These are phyloP conservation scores for Erannis defoliaria DNA, from an alignment of 2,888 invertebrate genomes.

Conservation along the genomic window DNA sequence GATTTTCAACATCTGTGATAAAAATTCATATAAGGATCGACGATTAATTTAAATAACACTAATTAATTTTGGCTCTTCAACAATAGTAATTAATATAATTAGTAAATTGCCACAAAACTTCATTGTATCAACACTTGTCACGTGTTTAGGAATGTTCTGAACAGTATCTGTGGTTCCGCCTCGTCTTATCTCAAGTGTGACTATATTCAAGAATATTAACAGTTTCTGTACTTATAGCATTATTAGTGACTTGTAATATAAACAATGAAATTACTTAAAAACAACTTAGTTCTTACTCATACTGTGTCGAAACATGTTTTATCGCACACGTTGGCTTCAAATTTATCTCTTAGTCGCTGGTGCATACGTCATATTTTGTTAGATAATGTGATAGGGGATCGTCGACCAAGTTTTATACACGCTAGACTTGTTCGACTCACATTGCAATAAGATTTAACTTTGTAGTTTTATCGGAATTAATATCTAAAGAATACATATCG, in stretches of 20 bases:
- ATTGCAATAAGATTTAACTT: too few species aligned
- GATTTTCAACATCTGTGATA: not conserved
- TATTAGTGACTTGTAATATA: conserved; percentile 14
- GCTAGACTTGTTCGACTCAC: too few species aligned
- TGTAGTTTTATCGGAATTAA: too few species aligned
- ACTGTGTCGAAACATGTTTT: conserved; percentile 24
- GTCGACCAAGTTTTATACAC: not conserved
- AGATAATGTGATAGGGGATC: conserved; percentile 1
- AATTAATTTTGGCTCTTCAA: not conserved
- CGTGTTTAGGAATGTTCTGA: not conserved
- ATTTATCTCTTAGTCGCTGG: conserved; percentile 11
- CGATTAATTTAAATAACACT: not conserved
- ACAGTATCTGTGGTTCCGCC: conserved; percentile 3
- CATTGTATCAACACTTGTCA: conserved; percentile 5
- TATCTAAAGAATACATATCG: too few species aligned
- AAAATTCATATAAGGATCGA: not conserved
- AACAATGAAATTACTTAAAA: conserved; percentile 33
- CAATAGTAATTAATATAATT: conserved; percentile 7
- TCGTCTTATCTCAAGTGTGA: conserved; percentile 23
- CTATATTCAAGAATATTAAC: conserved; percentile 12
- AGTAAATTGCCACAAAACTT: conserved; percentile 11
- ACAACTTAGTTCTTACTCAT: conserved; percentile 19
- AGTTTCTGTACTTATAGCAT: not conserved
- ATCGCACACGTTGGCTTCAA: conserved; percentile 14
- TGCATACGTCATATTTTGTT: conserved; percentile 17